Evolutionary conservation across 2,888 invertebrate species (phyloP), one percentile per base, ranked within the genome.

Genomic region (Acanthopleura granulata): DNA sequence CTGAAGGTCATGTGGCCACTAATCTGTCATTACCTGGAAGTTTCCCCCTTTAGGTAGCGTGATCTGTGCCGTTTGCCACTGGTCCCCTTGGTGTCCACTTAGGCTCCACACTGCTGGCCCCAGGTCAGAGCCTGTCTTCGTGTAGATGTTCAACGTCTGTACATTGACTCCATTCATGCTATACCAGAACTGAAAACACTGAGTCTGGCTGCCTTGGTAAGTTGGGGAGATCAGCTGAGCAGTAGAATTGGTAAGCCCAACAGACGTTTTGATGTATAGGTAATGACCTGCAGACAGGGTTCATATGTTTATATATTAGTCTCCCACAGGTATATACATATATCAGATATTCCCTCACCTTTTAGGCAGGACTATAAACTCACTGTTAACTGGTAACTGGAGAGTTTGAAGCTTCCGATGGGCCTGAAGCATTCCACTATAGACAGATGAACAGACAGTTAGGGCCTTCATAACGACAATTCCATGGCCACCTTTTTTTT

Each of bases 141-240:
- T 49, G 70, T 84, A 85, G 27, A 84, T 74, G 75, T 84, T 83
- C 18, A 86, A 77, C 1, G 74, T 77, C 14, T 85, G 84, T 27
- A 85, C 81, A 69, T 81, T 79, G 11, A 79, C 74, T n/a, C 87
- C 87, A 73, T 81, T 84, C 87, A 87, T 87, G 75, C 86, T 85
- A 74, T 87, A 87, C 84, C 84, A 87, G 78, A 87, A 87, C 0
- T 66, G 74, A 11, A 83, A 61, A 71, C 83, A 83, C 50, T 76
- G 73, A 9, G 62, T 76, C 18, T 62, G 50, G 16, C 22, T 27
- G 1, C 66, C 66, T 27, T 18, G 66, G 25, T 66, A 66, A 27
- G 66, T 27, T 6, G 66, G 66, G 14, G 66, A 66, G 1, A 25
- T 27, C 66, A 66, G 25, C 15, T 16, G 29, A 16, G 25, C 66